Evolutionary conservation across 2,888 invertebrate species (phyloP), one percentile per base, ranked within the genome.

Genomic region (Eupithecia abbreviata): DNA sequence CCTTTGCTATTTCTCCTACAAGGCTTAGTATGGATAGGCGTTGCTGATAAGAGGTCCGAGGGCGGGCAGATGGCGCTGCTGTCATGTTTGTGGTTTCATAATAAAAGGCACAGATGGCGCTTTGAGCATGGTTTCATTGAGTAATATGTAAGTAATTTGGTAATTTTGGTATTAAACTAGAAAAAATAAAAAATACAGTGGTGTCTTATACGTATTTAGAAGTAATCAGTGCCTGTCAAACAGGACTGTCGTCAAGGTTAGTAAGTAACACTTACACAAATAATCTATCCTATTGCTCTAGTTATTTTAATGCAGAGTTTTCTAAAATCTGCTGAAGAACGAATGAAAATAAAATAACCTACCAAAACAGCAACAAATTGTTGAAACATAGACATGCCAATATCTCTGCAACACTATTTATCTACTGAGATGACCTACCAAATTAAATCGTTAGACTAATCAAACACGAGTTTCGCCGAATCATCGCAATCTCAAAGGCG

Each of bases 401-500:
- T 51, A 51, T 15, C 51, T 5, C 51, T 15, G 51, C 51, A 13
- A 4, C 49, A 65, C 67, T 58, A 18, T 62, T 18, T 30, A 43
- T 67, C 67, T 42, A 67, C 2, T 0, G 42, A 68, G 45, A 68
- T 49, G 69, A 69, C 47, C 69, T 47, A 69, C 18, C 47, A 69
- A 89, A 90, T 90, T 88, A 87, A 82, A 80, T 85, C 82, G 84
- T 83, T 89, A 90, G 87, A 89, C 88, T 88, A 90, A 89, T 91
- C 89, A 88, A 85, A 86, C 87, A 87, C 84, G 85, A 77, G 86
- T 88, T 82, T 43, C 80, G 91, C 88, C 85, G 81, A 87, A 84
- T 92, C 92, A 92, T 87, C 82, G 68, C 77, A 90, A 93, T 93
- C 93, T 84, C 89, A 91, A 92, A 92, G 91, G 76, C 81, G 83